A percentile compares a stretch with the other conserved stretches of the same genome.
These are phyloP conservation scores for Styela clava DNA, from an alignment of 23 tunicate genomes.

Conservation along the genomic window DNA sequence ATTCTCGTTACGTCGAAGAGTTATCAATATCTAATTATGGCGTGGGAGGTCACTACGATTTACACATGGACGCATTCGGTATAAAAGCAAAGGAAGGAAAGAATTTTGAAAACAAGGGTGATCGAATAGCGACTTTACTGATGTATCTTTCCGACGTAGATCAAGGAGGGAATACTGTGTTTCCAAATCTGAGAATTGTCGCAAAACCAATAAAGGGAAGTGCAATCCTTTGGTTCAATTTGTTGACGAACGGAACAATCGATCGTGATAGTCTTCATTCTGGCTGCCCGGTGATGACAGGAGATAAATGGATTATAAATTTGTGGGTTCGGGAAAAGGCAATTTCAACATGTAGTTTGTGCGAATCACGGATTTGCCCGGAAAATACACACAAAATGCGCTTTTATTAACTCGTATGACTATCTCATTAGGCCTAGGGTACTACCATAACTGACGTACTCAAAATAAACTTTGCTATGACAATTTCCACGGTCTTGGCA, in stretches of 20 bases:
- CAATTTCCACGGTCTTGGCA: too few species aligned
- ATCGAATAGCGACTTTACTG: conserved; percentile 14
- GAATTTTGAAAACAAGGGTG: not conserved
- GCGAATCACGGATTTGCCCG: not conserved
- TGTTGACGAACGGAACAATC: not conserved
- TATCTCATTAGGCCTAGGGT: too few species aligned
- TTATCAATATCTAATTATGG: conserved; percentile 3
- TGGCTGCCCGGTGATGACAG: conserved; percentile 7
- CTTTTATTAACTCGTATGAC: too few species aligned
- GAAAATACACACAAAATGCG: not conserved
- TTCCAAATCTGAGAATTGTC: not conserved
- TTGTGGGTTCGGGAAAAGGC: not conserved
- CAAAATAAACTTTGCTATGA: too few species aligned
- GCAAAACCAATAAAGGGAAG: conserved; percentile 10
- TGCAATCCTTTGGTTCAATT: conserved; percentile 14
- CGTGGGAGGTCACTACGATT: not conserved
- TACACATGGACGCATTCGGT: not conserved
- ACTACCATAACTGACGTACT: too few species aligned
- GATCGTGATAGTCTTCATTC: not conserved
- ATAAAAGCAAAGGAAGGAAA: not conserved
- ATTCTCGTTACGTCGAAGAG: not conserved
- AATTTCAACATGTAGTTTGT: not conserved
- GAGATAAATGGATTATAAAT: conserved; percentile 12
- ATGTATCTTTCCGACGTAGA: conserved; percentile 14
- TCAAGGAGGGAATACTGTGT: conserved; percentile 12